phyloP scores from a whole-genome alignment of 2,113 vertebrate genomes.

The Syngnathus scovelli region DNA sequence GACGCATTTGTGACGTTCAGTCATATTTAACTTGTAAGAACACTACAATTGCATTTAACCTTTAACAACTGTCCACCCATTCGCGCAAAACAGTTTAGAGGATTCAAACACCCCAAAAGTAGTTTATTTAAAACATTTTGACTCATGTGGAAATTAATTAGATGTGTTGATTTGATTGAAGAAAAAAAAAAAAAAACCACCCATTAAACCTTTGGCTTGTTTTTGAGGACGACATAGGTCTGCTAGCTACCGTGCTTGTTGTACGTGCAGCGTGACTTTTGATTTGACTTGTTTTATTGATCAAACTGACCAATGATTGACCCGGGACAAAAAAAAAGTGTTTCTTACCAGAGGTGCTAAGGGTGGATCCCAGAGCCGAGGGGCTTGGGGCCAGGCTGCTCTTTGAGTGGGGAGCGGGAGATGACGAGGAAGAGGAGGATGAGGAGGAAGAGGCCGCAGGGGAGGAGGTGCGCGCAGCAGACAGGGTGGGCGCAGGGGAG shows the following conservation, averaged over 20 bases:
- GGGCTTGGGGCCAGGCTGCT: conserved; percentile 82
- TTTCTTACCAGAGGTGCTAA: conserved; percentile 85
- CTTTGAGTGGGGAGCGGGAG: conserved; percentile 76
- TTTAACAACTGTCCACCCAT: too few relatives aligned
- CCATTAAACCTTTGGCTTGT: neutral
- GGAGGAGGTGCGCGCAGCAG: conserved; percentile 78
- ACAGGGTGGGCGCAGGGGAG: conserved; percentile 79
- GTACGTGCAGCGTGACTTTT: conserved; percentile 15
- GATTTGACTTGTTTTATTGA: neutral
- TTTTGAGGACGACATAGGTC: neutral
- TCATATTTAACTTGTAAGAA: too few relatives aligned
- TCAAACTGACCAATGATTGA: conserved; percentile 25
- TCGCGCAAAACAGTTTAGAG: too few relatives aligned
- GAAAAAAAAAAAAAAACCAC: too few relatives aligned
- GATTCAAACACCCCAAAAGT: too few relatives aligned
- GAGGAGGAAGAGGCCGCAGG: conserved; percentile 72
- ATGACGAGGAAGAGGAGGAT: conserved; percentile 75
- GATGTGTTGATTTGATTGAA: too few relatives aligned
- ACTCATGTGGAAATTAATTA: too few relatives aligned
- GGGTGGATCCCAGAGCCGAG: conserved; percentile 77
- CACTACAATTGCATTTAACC: too few relatives aligned
- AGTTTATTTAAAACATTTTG: too few relatives aligned
- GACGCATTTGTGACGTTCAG: too few relatives aligned
- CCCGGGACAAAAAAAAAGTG: conserved; percentile 2
- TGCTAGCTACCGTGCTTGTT: too few relatives aligned